phyloP scores from a whole-genome alignment of 2,797 vertebrate genomes.

The Leuciscus waleckii region DNA sequence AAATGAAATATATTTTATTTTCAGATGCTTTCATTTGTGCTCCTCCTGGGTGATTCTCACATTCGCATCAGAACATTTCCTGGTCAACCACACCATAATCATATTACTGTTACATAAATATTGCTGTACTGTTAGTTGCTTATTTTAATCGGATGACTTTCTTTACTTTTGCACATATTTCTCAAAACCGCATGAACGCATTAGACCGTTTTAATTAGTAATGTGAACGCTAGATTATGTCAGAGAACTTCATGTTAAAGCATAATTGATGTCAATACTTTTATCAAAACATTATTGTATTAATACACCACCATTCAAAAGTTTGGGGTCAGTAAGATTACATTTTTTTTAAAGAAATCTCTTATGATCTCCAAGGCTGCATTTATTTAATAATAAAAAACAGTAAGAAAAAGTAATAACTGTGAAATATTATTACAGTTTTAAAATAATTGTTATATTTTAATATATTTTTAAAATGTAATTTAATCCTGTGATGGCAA shows the following conservation, averaged over 20 bases:
- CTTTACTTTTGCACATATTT: neutral
- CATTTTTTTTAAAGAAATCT: too few relatives aligned
- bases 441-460: neutral
- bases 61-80: neutral
- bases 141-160: neutral
- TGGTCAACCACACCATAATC: neutral
- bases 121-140: neutral
- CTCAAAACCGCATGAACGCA: neutral
- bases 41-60: constrained; percentile 16
- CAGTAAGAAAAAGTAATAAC: too few relatives aligned
- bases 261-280: neutral
- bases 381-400: too few relatives aligned
- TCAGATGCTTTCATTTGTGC: neutral
- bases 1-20: neutral
- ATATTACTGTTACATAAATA: neutral
- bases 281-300: neutral
- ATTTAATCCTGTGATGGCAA: neutral
- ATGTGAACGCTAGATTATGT: neutral
- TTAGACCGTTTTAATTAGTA: neutral
- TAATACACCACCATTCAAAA: neutral
- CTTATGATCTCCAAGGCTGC: too few relatives aligned
- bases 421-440: neutral
- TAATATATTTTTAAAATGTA: neutral
- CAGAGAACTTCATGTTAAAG: neutral
- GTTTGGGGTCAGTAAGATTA: neutral